phyloP scores from a whole-genome alignment of 2,888 invertebrate genomes.

The Latrodectus hesperus region DNA sequence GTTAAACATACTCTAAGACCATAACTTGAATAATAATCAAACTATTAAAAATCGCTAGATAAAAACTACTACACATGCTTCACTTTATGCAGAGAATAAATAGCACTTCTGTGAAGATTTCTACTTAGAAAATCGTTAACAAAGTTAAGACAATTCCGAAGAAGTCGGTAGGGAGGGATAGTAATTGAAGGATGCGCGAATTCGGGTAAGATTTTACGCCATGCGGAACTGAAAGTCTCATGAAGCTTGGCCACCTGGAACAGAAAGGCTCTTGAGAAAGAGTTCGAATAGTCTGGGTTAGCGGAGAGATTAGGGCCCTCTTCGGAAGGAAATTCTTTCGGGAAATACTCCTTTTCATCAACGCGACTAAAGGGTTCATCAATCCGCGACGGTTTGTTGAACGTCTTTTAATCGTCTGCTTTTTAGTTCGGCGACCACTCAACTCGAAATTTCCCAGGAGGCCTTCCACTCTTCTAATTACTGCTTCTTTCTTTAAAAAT shows the following conservation, averaged over 20 bases:
- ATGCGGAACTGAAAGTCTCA: slow-evolving; percentile 18
- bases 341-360: neutral
- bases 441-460: neutral
- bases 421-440: neutral
- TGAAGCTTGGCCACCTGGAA: slow-evolving; percentile 12
- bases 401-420: neutral
- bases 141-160: neutral
- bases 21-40: no score
- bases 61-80: no score
- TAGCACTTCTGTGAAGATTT: no score
- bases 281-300: neutral
- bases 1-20: no score
- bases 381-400: slow-evolving; percentile 5
- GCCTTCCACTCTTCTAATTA: neutral
- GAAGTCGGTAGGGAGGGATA: slow-evolving; percentile 9
- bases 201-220: neutral
- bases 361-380: neutral
- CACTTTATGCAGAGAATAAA: no score
- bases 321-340: neutral
- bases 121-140: no score
- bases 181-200: neutral
- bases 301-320: slow-evolving; percentile 2
- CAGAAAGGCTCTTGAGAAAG: neutral
- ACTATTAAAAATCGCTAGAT: no score
- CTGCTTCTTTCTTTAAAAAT: no score